Evolutionary conservation across 2,113 vertebrate species (phyloP), one percentile per base, ranked within the genome.

Genomic region (Nesoenas mayeri): DNA sequence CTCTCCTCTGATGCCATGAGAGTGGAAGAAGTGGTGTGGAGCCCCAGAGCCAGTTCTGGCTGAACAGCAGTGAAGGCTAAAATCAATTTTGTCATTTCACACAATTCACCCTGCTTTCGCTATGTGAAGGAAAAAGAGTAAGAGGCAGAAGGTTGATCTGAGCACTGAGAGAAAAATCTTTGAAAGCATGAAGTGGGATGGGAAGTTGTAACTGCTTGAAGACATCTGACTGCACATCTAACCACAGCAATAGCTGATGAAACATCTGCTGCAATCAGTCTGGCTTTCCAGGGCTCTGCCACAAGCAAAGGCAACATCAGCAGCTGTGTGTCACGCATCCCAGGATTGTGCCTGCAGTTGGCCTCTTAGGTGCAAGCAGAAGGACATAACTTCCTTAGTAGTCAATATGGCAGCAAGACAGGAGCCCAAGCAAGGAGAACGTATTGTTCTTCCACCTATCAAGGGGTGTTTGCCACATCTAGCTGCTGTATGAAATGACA

Each of bases 271-370:
- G 47, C 70, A 50, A 58, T 14, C 28, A 40, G 36, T 21, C 20
- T 61, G 22, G 28, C 21, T 91, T 85, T 62, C 25, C 38, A 79
- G 38, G 50, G 17, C 34, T 79, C 62, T 80, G n/a, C 25, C 32
- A 72, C 29, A 72, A 71, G 20, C 28, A 80, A 79, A 93, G 15
- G 6, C 64, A 72, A 29, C 11, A 31, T 20, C 32, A 66, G 40
- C 40, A 66, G n/a, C 60, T 0, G 0, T 1, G 1, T 44, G 2
- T 32, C 69, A 47, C 19, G 44, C 44, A 3, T 40, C 17, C 28
- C 71, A 64, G 57, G 36, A 36, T 38, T 79, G 5, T 28, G 8
- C 25, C 32, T 79, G 16, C 60, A 18, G 10, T 2, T 51, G 28
- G 22, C 21, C 62, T 42, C 10, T 3, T 50, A 31, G 24, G 36